Evolutionary conservation across 2,797 vertebrate species (phyloP).

Genomic region (Echiichthys vipera): DNA sequence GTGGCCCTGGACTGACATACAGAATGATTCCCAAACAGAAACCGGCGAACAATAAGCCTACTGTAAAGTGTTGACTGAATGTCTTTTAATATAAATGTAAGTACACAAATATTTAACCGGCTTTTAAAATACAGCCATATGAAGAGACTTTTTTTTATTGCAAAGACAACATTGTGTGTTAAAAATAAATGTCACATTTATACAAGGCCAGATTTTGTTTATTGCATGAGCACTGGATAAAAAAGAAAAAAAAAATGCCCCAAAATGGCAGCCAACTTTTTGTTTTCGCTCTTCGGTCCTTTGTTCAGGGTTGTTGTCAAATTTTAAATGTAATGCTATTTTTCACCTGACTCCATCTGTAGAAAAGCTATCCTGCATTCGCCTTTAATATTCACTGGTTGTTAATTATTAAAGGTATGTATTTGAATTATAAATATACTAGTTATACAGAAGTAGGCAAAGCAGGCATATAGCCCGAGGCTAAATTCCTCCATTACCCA

Average conservation of each 20-base stretch:
- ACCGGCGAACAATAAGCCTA: slow-evolving; percentile 34
- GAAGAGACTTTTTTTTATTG: not conserved
- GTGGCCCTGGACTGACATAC: slow-evolving; percentile 19
- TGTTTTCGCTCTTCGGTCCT: slow-evolving; percentile 77
- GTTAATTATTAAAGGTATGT: slow-evolving; percentile 99
- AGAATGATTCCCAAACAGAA: slow-evolving; percentile 37
- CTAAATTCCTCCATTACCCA: slow-evolving; percentile 99
- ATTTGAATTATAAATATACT: slow-evolving; percentile 99
- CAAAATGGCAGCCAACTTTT: slow-evolving; percentile 75
- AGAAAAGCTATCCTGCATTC: slow-evolving; percentile 93
- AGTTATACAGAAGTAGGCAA: slow-evolving; percentile 99
- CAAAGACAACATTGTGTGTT: not conserved
- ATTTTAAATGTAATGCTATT: slow-evolving; percentile 88
- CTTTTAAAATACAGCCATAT: not conserved
- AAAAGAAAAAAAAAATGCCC: slow-evolving; percentile 33
- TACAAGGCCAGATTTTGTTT: slow-evolving; percentile 35
- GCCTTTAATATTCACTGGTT: slow-evolving; percentile 97
- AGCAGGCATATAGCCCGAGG: slow-evolving; percentile 98
- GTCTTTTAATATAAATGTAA: too few relatives aligned
- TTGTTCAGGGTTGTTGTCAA: slow-evolving; percentile 90
- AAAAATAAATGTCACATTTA: slow-evolving; percentile 8
- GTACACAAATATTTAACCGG: slow-evolving; percentile 6
- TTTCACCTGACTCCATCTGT: slow-evolving; percentile 91
- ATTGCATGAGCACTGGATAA: slow-evolving; percentile 33
- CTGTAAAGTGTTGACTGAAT: too few relatives aligned